Evolutionary conservation across 2,888 invertebrate species (phyloP).

Genomic region (Gastracanthus pulcherrimus): DNA sequence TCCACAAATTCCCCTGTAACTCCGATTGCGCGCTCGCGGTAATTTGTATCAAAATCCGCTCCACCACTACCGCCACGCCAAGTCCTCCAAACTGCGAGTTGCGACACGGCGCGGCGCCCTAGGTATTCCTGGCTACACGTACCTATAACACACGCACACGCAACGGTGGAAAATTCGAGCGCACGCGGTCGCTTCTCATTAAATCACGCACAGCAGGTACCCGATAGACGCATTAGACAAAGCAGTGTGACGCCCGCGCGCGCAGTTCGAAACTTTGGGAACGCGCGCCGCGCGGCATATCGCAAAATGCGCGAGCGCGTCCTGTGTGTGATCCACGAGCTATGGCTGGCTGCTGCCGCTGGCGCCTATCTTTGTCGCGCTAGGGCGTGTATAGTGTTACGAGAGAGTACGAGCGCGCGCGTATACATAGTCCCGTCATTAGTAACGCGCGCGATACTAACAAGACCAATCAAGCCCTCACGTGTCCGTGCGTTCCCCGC

Average conservation of each 20-base stretch:
- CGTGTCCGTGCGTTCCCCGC: slow-evolving; percentile 41
- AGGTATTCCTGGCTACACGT: neutral
- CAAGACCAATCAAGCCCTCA: slow-evolving; percentile 55
- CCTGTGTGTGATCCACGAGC: no score
- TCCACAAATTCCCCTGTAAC: neutral
- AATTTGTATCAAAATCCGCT: neutral
- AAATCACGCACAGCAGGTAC: slow-evolving; percentile 10
- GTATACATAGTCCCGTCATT: slow-evolving; percentile 50
- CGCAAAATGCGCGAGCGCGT: slow-evolving; percentile 24
- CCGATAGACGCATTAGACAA: slow-evolving; percentile 50
- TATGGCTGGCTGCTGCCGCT: no score
- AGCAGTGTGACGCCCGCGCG: slow-evolving; percentile 24
- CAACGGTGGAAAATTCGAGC: slow-evolving; percentile 27
- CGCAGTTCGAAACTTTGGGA: slow-evolving; percentile 58
- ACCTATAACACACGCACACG: neutral
- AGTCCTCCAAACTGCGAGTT: slow-evolving; percentile 3
- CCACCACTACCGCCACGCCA: no score
- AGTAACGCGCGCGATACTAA: slow-evolving; percentile 55
- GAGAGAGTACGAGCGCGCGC: no score
- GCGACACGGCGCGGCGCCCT: neutral
- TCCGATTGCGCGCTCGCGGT: neutral
- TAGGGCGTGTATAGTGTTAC: slow-evolving; percentile 52
- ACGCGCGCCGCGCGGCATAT: no score
- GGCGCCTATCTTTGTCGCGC: neutral
- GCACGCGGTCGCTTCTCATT: slow-evolving; percentile 40